Conservation (phyloP, 2,888 invertebrate genomes). For the Strigamia maritima region DNA sequence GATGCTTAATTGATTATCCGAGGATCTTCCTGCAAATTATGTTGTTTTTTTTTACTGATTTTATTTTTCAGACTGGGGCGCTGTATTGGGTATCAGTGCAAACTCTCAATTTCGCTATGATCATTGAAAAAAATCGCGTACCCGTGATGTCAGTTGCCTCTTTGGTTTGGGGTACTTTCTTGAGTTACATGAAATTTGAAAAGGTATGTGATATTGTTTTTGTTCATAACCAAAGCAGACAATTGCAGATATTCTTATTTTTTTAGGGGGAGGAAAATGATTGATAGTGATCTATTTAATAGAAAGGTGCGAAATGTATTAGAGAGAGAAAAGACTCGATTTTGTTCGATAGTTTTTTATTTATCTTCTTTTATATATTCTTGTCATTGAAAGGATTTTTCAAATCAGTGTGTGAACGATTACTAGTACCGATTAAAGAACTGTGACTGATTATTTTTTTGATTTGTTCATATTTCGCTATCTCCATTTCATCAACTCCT, state of each 20-base stretch:
- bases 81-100: conserved; percentile 70
- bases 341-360: not conserved
- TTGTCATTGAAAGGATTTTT: not conserved
- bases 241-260: not conserved
- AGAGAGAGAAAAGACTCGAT: too few relatives aligned
- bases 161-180: conserved; percentile 71
- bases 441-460: not conserved
- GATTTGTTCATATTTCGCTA: not conserved
- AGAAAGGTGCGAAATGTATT: too few relatives aligned
- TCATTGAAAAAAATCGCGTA: conserved; percentile 70
- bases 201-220: not conserved
- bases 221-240: too few relatives aligned
- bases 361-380: not conserved
- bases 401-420: not conserved
- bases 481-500: not conserved
- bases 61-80: conserved; percentile 60
- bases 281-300: too few relatives aligned
- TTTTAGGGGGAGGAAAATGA: not conserved
- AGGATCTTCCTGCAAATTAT: too few relatives aligned
- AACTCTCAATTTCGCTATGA: conserved; percentile 67
- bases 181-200: conserved; percentile 71
- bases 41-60: too few relatives aligned
- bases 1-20: conserved; percentile 47
- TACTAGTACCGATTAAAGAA: not conserved
- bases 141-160: conserved; percentile 70